These are phyloP conservation scores for Falco cherrug DNA, from an alignment of 2,797 vertebrate genomes.

Conservation along the genomic window DNA sequence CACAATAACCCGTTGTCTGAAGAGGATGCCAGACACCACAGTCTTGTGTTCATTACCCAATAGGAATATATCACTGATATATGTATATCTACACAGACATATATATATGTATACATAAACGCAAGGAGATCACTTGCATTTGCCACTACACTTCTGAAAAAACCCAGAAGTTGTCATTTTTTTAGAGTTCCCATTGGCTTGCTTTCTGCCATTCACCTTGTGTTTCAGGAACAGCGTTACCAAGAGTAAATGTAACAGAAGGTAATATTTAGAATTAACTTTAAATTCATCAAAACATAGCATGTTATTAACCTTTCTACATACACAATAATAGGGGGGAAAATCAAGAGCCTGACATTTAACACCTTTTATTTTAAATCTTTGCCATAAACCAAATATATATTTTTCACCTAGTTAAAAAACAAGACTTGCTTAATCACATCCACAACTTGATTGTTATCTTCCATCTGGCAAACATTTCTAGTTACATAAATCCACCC, in stretches of 20 bases:
- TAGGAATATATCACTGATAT: not conserved
- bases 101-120: too few relatives aligned
- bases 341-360: not conserved
- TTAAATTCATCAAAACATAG: not conserved
- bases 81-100: too few relatives aligned
- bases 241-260: not conserved
- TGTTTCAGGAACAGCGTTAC: not conserved
- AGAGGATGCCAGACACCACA: not conserved
- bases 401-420: not conserved
- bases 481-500: not conserved
- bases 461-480: not conserved
- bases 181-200: not conserved
- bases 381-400: not conserved
- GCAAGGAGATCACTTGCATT: not conserved
- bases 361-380: not conserved
- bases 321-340: not conserved
- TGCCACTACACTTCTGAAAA: not conserved
- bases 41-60: not conserved
- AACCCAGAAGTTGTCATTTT: not conserved
- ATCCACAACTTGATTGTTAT: not conserved
- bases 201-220: not conserved
- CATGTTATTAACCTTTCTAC: not conserved
- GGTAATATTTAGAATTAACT: not conserved
- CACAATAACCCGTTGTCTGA: not conserved
- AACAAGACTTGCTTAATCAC: not conserved